phyloP scores from a whole-genome alignment of 2,797 vertebrate genomes.

The Lepilemur ruficaudatus region DNA sequence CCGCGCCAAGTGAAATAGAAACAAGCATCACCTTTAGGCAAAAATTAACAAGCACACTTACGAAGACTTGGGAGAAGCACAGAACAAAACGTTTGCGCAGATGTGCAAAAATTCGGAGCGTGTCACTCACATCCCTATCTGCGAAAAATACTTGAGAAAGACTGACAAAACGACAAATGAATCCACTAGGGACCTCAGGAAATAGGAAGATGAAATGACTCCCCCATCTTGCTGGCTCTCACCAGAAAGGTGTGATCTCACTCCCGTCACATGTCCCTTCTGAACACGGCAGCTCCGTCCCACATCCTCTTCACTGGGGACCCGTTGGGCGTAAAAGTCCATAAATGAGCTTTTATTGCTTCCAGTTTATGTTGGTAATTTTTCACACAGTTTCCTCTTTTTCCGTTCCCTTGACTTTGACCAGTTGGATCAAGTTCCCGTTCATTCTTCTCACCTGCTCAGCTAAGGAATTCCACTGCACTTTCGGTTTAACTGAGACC shows the following conservation, averaged over 20 bases:
- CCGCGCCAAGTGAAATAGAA: background rate
- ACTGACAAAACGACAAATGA: background rate
- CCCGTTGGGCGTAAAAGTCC: background rate
- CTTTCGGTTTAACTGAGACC: background rate
- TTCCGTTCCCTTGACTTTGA: background rate
- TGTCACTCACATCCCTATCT: background rate
- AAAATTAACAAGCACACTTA: background rate
- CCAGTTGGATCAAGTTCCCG: background rate
- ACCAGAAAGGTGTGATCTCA: background rate
- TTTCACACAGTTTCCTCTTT: background rate
- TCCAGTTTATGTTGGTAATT: background rate
- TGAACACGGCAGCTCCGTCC: rapidly evolving
- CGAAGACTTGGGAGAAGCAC: background rate
- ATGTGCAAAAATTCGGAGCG: background rate
- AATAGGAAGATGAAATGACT: background rate
- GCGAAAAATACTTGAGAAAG: background rate
- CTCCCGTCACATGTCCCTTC: background rate
- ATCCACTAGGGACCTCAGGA: background rate
- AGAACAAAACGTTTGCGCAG: background rate
- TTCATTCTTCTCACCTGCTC: background rate
- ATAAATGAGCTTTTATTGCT: background rate
- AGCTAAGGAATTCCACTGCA: background rate
- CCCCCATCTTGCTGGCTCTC: background rate
- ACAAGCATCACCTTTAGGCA: background rate
- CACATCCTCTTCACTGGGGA: background rate